A percentile compares a stretch with the other conserved stretches of the same genome.
These are phyloP conservation scores for Mohoua ochrocephala DNA, from an alignment of 2,113 vertebrate species.

Conservation along the genomic window DNA sequence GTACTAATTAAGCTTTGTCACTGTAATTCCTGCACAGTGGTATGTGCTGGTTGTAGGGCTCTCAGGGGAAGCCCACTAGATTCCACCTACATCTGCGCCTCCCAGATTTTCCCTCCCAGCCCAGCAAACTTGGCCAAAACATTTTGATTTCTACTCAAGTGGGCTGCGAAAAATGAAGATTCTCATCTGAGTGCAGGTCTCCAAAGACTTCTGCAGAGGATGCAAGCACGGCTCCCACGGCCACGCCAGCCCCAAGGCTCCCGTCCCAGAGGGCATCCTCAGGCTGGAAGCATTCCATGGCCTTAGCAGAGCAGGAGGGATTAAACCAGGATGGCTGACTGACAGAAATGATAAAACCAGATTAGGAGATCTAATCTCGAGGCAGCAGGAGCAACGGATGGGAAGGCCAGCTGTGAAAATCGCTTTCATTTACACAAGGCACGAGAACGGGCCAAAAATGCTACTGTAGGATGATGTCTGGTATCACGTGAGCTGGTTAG, in stretches of 20 bases:
- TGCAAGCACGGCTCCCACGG: background rate
- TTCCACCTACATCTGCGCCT: slow-evolving; percentile 8
- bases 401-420: slow-evolving; percentile 60
- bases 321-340: slow-evolving; percentile 12
- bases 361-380: slow-evolving; percentile 23
- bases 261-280: slow-evolving; percentile 16
- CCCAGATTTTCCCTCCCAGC: background rate
- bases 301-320: background rate
- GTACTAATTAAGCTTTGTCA: background rate
- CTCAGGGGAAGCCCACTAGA: background rate
- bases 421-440: background rate
- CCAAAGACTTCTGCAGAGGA: background rate
- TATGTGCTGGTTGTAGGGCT: background rate
- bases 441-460: background rate
- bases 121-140: slow-evolving; percentile 23
- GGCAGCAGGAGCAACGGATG: slow-evolving; percentile 19
- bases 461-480: background rate
- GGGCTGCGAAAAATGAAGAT: background rate
- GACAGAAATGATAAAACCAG: slow-evolving; percentile 54
- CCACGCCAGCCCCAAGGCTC: background rate
- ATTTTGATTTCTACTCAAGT: background rate
- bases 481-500: background rate
- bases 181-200: background rate
- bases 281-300: background rate
- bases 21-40: rapidly evolving